Evolutionary conservation across 2,113 vertebrate species (phyloP).

Genomic region (Ptilorrhoa leucosticta): DNA sequence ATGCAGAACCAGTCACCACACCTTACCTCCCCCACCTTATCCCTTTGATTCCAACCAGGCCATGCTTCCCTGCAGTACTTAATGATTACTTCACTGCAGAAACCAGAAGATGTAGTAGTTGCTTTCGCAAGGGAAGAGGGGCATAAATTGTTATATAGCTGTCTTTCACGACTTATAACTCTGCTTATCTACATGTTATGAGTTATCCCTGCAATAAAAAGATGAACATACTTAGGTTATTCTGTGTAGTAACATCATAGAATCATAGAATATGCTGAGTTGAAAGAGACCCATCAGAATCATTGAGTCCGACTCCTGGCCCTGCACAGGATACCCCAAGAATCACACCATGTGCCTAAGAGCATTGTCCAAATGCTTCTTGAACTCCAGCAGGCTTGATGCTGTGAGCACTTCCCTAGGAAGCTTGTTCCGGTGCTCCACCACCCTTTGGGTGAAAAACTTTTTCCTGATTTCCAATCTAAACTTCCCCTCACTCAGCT

Average conservation of each 20-base stretch:
- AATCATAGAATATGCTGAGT: neutral
- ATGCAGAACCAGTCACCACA: fast-evolving
- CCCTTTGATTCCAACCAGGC: neutral
- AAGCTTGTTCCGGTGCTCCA: neutral
- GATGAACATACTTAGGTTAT: neutral
- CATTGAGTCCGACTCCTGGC: neutral
- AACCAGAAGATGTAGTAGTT: neutral
- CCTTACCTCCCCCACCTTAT: neutral
- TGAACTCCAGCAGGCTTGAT: neutral
- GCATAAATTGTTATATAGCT: neutral
- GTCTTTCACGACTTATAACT: neutral
- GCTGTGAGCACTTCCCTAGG: neutral
- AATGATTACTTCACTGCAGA: neutral
- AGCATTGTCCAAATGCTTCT: neutral
- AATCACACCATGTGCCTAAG: neutral
- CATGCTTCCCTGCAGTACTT: neutral
- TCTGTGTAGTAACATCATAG: neutral
- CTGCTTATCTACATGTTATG: neutral
- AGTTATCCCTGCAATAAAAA: neutral
- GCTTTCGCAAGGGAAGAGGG: neutral
- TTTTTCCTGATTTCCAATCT: neutral
- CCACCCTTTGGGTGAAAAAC: neutral
- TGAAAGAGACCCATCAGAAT: neutral
- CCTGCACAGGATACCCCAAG: neutral
- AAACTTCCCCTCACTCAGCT: neutral